These are phyloP conservation scores for Eucriotettix oculatus DNA, from an alignment of 2,888 invertebrate genomes.

Conservation along the genomic window DNA sequence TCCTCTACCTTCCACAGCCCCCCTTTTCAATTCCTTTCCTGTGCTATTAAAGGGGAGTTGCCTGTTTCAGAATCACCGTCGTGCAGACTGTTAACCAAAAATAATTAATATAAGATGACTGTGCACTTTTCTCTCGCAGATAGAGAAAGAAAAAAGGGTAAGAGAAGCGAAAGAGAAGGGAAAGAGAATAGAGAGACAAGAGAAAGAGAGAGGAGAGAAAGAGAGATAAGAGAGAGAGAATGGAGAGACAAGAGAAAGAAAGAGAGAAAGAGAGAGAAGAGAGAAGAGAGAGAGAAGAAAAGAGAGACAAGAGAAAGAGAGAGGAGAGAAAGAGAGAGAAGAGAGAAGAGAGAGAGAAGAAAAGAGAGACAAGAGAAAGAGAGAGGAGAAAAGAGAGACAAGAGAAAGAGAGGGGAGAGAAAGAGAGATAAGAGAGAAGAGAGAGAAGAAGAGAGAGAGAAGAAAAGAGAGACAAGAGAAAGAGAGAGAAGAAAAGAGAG, in stretches of 20 bases:
- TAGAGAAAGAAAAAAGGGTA: not conserved
- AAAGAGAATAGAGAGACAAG: not conserved
- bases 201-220: fast-evolving
- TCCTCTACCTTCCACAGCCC: too few relatives aligned
- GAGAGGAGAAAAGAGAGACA: not conserved
- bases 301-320: not conserved
- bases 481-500: too few relatives aligned
- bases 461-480: not conserved
- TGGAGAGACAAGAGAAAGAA: not conserved
- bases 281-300: not conserved
- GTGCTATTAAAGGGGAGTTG: too few relatives aligned
- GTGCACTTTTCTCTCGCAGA: too few relatives aligned
- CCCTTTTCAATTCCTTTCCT: too few relatives aligned
- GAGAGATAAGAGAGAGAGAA: not conserved
- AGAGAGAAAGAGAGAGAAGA: not conserved
- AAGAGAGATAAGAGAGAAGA: not conserved
- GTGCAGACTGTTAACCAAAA: too few relatives aligned
- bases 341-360: not conserved
- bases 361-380: not conserved
- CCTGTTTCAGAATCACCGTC: too few relatives aligned
- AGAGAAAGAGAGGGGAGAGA: not conserved
- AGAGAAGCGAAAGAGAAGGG: not conserved
- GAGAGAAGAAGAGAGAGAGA: not conserved
- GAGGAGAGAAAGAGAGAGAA: not conserved
- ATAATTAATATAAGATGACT: too few relatives aligned